These are phyloP conservation scores for Triplophysa siluroides DNA, from an alignment of 2,113 vertebrate species.

Conservation along the genomic window DNA sequence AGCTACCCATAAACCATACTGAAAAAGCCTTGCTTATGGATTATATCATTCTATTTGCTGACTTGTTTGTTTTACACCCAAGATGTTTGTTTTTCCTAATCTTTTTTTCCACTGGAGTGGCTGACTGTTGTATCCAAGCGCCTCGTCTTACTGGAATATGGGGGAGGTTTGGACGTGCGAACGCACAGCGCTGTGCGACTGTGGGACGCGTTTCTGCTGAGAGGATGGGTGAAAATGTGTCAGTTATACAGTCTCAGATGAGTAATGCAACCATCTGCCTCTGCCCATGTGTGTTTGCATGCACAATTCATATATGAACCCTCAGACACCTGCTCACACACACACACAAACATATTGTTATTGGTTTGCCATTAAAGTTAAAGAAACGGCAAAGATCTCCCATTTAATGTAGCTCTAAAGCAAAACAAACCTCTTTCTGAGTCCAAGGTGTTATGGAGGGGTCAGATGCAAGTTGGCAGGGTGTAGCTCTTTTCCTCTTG, in stretches of 20 bases:
- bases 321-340: not conserved
- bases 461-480: conserved; percentile 34
- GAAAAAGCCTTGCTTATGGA: conserved; percentile 1
- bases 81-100: conserved; percentile 14
- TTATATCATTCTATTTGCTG: not conserved
- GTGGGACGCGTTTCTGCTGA: conserved; percentile 36
- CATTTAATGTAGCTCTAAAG: not conserved
- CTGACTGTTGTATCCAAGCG: conserved; percentile 17
- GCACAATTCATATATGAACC: conserved; percentile 2
- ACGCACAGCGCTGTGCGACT: conserved; percentile 23
- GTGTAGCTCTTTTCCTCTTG: conserved; percentile 25
- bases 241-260: conserved; percentile 42
- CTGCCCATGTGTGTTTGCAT: conserved; percentile 14
- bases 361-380: not conserved
- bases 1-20: not conserved
- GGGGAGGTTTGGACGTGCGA: conserved; percentile 42
- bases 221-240: conserved; percentile 38
- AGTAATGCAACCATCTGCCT: conserved; percentile 45
- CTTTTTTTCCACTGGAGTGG: not conserved
- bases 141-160: conserved; percentile 32
- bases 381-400: not conserved
- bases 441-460: conserved; percentile 24
- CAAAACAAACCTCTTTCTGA: conserved; percentile 1
- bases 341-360: conserved; percentile 27
- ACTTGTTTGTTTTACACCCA: conserved; percentile 24